Conservation (phyloP, 2,797 vertebrate species). For the Phrynocephalus guinanensis region DNA sequence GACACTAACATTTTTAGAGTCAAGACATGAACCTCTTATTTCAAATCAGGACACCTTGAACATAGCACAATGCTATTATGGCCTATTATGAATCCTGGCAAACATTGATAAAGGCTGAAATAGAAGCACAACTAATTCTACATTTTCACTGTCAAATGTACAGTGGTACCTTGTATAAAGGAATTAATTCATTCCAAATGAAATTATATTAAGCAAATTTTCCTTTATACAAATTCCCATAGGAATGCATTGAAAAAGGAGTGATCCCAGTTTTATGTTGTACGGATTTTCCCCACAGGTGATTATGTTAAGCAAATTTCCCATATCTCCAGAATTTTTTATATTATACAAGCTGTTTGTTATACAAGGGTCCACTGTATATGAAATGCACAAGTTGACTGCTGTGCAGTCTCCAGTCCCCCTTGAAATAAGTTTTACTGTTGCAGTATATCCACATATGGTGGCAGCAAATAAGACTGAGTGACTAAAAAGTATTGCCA, state of each 20-base stretch:
- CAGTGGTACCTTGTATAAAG: too few relatives aligned
- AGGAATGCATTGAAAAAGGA: too few relatives aligned
- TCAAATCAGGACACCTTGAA: background rate
- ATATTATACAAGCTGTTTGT: too few relatives aligned
- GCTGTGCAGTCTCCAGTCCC: background rate
- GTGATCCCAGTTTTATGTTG: too few relatives aligned
- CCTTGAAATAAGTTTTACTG: constrained; percentile 34
- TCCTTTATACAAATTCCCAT: too few relatives aligned
- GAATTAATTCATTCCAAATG: too few relatives aligned
- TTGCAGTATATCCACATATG: constrained; percentile 33
- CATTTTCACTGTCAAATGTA: background rate
- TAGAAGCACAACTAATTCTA: constrained; percentile 6
- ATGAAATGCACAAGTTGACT: constrained; percentile 24
- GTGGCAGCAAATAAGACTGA: constrained; percentile 37
- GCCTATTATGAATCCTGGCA: background rate
- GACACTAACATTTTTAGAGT: background rate
- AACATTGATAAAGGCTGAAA: constrained; percentile 16
- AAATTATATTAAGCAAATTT: too few relatives aligned
- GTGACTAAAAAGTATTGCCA: constrained; percentile 42
- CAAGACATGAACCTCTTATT: background rate
- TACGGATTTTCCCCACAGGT: too few relatives aligned
- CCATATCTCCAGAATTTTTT: too few relatives aligned
- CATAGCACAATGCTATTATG: background rate
- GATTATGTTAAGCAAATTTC: too few relatives aligned
- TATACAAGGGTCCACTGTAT: background rate